These are phyloP conservation scores for Echeneis naucrates DNA, from an alignment of 2,797 vertebrate genomes.

Conservation along the genomic window DNA sequence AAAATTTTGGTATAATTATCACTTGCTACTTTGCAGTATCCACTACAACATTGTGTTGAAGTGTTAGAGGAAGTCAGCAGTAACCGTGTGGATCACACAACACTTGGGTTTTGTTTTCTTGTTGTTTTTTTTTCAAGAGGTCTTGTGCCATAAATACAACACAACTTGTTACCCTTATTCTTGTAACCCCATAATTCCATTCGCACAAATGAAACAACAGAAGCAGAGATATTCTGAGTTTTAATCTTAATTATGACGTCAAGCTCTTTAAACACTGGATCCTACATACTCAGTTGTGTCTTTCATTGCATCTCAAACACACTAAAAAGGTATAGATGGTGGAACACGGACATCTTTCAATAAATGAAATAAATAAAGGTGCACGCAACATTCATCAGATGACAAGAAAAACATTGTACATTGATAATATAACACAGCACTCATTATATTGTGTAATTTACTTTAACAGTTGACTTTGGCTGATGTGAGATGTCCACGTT, in stretches of 20 bases:
- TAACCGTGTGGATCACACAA: no score
- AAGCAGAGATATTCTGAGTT: no score
- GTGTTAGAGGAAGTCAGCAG: not conserved
- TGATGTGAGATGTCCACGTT: not conserved
- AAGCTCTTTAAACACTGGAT: no score
- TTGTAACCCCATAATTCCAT: no score
- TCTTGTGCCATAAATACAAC: no score
- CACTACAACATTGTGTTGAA: conserved; percentile 1
- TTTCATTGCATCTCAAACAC: not conserved
- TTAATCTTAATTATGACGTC: no score
- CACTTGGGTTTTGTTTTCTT: no score
- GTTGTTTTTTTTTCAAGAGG: not conserved
- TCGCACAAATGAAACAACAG: no score
- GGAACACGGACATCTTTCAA: not conserved
- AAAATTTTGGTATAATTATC: conserved; percentile 1
- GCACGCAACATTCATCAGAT: not conserved
- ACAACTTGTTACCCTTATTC: no score
- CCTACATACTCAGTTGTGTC: no score
- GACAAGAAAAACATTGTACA: not conserved
- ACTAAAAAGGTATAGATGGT: not conserved
- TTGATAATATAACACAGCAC: not conserved
- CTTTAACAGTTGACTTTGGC: not conserved
- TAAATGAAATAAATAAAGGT: not conserved
- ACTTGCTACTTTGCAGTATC: conserved; percentile 28
- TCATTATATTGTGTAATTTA: not conserved